Evolutionary conservation across 1,140 invertebrate species (phyloP).

Genomic region (Charaxes varanes): DNA sequence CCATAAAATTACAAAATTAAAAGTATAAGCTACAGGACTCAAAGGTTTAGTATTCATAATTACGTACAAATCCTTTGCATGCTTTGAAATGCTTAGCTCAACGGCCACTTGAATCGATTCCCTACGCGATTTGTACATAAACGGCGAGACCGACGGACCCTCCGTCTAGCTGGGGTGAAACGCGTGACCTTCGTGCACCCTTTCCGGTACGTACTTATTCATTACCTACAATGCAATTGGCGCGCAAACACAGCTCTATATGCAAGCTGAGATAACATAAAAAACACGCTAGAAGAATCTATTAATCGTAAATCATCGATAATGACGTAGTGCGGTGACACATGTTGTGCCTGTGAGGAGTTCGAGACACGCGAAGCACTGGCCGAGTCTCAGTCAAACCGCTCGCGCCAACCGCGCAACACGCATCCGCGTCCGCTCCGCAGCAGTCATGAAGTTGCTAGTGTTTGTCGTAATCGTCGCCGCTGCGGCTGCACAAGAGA

Average conservation of each 20-base stretch:
- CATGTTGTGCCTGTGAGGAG: conserved; percentile 25
- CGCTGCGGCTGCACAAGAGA: conserved; percentile 45
- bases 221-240: conserved; percentile 9
- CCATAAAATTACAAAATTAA: no score
- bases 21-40: no score
- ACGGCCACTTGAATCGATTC: conserved; percentile 34
- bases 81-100: conserved; percentile 7
- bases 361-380: conserved; percentile 25
- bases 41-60: no score
- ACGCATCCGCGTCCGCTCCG: conserved; percentile 27
- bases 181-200: conserved; percentile 53
- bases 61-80: no score
- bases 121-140: conserved; percentile 25
- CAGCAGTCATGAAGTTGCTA: conserved; percentile 40
- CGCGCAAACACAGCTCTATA: not conserved
- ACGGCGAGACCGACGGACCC: conserved; percentile 37
- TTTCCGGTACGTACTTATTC: conserved; percentile 21
- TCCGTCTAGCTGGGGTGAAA: conserved; percentile 51
- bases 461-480: conserved; percentile 39
- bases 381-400: conserved; percentile 44
- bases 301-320: conserved; percentile 20
- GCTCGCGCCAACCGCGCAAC: conserved; percentile 41
- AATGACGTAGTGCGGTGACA: conserved; percentile 37
- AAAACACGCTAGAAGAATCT: conserved; percentile 14
- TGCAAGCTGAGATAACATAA: conserved; percentile 14